Evolutionary conservation across 1,140 invertebrate genomes (phyloP), one percentile per base, ranked within the genome.

Genomic region (Anadara kagoshimensis): DNA sequence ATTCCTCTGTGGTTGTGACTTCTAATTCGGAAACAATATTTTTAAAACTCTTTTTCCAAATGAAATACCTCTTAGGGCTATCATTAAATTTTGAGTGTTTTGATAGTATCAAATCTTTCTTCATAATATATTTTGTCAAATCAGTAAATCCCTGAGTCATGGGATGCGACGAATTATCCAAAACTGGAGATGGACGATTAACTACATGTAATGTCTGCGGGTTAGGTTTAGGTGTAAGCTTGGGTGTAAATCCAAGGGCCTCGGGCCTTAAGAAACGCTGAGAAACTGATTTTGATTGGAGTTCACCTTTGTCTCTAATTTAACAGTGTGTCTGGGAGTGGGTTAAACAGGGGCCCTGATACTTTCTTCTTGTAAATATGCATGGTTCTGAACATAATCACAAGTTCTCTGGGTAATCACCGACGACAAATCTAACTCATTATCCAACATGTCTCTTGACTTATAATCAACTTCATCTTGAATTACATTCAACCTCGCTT

Each of bases 101-200:
- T 16, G 64, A 63, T 3, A 77, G 20, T 45, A 73, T 20, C 7
- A 77, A 41, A 16, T 77, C 75, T 29, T 73, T 77, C 29, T 73
- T 77, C 26, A 73, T 18, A 36, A 76, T 45, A 59, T 12, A 72
- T 12, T 64, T 62, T 5, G 65, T 64, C 1, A 77, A 44, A 18
- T 74, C 71, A 16, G 47, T 44, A 45, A 58, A n/a, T n/a, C n/a
- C n/a, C n/a, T n/a, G n/a, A 18, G 24, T n/a, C 57, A 29, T 26
- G 47, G 10, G 47, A 49, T n/a, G n/a, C n/a, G 45, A 10, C 16
- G 16, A 47, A 47, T 47, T 16, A 47, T 16, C 16, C 8, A 47
- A 10, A 22, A 5, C n/a, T 45, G 59, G n/a, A 36, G n/a, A 4
- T 45, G 58, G 7, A 7, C 22, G 18, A n/a, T 10, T 53, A 16